A percentile compares a stretch with the other conserved stretches of the same genome.
Evolutionary conservation across 2,113 vertebrate species (phyloP).

Genomic region (Rhabdomys dilectus): DNA sequence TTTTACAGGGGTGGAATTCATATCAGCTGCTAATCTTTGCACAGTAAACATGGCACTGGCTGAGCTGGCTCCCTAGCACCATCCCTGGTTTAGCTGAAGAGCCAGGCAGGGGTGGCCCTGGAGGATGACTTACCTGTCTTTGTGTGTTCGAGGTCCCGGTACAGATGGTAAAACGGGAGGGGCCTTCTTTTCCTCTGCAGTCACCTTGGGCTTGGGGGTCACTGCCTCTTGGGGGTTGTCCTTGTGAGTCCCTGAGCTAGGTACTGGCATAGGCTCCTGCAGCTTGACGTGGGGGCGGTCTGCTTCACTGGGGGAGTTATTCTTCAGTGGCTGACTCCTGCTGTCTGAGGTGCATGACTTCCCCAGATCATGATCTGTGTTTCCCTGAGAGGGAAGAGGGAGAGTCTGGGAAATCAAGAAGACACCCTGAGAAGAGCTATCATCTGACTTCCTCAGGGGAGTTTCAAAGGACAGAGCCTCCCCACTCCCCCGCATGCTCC

Average conservation of each 20-base stretch:
- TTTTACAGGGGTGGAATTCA: neutral
- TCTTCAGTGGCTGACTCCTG: neutral
- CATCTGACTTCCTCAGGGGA: neutral
- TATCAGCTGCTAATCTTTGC: neutral
- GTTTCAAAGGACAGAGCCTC: neutral
- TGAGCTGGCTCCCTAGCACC: too few relatives aligned
- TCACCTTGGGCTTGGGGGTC: rapidly evolving
- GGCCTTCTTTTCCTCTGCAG: neutral
- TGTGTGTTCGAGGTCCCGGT: neutral
- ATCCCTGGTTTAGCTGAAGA: neutral
- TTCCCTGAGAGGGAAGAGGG: neutral
- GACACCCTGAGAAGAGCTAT: neutral
- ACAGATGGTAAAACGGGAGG: neutral
- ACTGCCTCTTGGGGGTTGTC: neutral
- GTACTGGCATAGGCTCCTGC: neutral
- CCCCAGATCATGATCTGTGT: neutral
- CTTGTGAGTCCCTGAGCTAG: neutral
- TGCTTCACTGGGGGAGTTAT: neutral
- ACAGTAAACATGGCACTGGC: neutral
- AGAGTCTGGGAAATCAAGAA: neutral
- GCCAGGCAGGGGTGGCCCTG: neutral
- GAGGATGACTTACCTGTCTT: slow-evolving; percentile 45
- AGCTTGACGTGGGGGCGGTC: neutral
- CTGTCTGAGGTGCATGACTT: neutral
- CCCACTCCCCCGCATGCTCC: rapidly evolving